Evolutionary conservation across 2,113 vertebrate species (phyloP).

Genomic region (Lophotis ruficrista): DNA sequence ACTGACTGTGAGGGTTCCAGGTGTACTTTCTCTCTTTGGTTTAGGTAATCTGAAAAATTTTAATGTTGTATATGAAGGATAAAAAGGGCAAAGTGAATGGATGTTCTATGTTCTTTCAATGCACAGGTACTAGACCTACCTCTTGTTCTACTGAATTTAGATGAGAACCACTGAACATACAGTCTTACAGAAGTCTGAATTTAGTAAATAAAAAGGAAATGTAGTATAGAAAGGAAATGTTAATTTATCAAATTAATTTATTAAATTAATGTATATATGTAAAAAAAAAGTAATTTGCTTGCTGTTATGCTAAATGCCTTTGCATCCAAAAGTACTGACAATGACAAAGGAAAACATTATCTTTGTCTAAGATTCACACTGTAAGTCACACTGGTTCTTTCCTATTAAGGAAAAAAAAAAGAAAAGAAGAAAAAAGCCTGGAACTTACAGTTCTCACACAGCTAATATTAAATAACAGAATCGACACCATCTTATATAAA

Average conservation of each 20-base stretch:
- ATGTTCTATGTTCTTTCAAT: background rate
- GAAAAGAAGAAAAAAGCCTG: background rate
- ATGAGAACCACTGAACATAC: background rate
- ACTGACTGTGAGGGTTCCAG: background rate
- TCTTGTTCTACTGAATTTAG: background rate
- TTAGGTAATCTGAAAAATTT: background rate
- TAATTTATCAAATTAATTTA: background rate
- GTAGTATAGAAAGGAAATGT: background rate
- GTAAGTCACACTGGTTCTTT: background rate
- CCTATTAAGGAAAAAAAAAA: too few relatives aligned
- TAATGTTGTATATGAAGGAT: background rate
- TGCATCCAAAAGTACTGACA: background rate
- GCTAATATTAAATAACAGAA: background rate
- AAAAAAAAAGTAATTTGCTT: background rate
- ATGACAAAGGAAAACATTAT: background rate
- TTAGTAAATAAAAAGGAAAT: background rate
- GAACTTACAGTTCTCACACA: background rate
- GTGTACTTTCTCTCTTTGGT: background rate
- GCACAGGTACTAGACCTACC: background rate
- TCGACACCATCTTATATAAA: background rate
- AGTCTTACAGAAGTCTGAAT: background rate
- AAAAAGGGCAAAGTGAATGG: background rate
- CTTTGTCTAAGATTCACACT: background rate
- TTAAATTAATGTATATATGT: background rate
- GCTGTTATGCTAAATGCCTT: background rate